Percentiles rank a stretch among this genome's conserved stretches.
phyloP scores from a whole-genome alignment of 2,113 vertebrate species.

The Naja naja region DNA sequence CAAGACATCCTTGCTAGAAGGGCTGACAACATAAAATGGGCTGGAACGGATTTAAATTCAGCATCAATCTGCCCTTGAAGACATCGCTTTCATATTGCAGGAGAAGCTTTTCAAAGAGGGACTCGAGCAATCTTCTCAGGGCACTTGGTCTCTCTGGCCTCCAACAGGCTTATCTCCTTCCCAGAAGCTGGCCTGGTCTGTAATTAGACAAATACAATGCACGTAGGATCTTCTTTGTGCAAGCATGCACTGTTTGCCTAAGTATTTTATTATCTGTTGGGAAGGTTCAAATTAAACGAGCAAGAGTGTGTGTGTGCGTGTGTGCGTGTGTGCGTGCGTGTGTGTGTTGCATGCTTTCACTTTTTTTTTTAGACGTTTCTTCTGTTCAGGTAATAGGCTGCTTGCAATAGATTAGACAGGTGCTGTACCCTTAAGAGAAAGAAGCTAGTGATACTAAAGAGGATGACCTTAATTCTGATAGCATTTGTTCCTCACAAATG shows the following conservation, averaged over 20 bases:
- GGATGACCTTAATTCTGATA: slow-evolving; percentile 24
- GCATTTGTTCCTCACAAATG: background rate
- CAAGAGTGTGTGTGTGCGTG: background rate
- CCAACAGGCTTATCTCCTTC: background rate
- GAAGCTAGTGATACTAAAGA: slow-evolving; percentile 29
- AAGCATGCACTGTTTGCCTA: background rate
- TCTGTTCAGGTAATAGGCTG: slow-evolving; percentile 1
- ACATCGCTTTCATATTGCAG: background rate
- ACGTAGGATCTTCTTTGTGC: background rate
- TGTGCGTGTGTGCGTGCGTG: too few species aligned
- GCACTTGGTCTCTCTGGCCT: background rate
- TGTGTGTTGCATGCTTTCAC: background rate
- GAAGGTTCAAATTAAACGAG: slow-evolving; percentile 47
- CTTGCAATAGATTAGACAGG: slow-evolving; percentile 14
- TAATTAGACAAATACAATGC: background rate
- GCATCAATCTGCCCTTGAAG: background rate
- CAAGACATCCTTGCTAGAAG: background rate
- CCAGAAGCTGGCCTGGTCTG: background rate
- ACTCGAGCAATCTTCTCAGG: background rate
- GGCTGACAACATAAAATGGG: background rate
- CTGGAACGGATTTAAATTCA: background rate
- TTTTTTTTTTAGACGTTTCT: slow-evolving; percentile 18
- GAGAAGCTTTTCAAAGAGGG: background rate
- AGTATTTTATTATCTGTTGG: slow-evolving; percentile 33
- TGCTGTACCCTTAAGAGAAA: slow-evolving; percentile 3